Percentiles rank a stretch among this genome's conserved stretches.
phyloP scores from a whole-genome alignment of 2,113 vertebrate genomes.

The Cheirogaleus medius region DNA sequence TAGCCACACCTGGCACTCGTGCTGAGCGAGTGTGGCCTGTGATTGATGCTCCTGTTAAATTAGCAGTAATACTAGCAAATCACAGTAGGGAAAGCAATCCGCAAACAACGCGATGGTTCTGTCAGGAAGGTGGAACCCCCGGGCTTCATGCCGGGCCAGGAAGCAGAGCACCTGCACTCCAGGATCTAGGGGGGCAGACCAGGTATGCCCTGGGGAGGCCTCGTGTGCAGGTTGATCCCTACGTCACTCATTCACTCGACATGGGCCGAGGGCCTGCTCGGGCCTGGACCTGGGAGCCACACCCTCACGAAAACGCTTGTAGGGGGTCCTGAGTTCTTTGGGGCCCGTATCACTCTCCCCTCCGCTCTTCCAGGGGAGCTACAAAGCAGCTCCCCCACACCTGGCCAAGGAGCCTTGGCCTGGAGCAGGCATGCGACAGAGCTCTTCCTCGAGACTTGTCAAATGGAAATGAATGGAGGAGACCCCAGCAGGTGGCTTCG shows the following conservation, averaged over 20 bases:
- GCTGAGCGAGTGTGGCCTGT: background rate
- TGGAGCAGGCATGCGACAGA: background rate
- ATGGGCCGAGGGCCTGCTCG: accelerated
- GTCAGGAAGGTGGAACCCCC: background rate
- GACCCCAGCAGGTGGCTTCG: background rate
- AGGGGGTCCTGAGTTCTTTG: background rate
- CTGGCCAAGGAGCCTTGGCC: background rate
- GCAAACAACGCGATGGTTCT: accelerated
- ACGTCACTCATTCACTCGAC: background rate
- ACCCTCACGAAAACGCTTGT: accelerated
- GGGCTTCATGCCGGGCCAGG: accelerated
- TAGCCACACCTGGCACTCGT: background rate
- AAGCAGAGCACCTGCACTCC: background rate
- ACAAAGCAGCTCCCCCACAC: too few relatives aligned
- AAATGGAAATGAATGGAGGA: background rate
- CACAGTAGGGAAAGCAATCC: background rate
- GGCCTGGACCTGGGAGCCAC: background rate
- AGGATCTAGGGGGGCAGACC: background rate
- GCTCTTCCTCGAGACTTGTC: background rate
- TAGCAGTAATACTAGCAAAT: accelerated
- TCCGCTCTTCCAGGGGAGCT: background rate
- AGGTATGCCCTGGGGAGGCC: background rate
- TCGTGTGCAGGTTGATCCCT: accelerated
- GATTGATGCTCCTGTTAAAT: accelerated
- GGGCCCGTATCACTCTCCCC: background rate